Conservation (phyloP, 53 echinoderm and acorn worm genomes). For the Holothuria scabra region DNA sequence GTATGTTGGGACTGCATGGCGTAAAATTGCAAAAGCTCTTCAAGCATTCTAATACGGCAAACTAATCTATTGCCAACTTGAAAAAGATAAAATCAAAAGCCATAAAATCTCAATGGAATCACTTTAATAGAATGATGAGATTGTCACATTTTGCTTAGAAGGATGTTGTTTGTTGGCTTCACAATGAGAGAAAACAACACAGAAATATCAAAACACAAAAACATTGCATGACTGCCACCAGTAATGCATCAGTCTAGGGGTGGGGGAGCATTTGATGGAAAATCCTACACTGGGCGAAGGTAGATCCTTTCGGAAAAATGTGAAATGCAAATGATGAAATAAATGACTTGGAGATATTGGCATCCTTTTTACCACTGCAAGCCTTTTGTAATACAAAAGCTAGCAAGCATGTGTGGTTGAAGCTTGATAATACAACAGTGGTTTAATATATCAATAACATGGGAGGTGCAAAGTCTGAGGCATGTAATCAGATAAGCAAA, state of each 20-base stretch:
- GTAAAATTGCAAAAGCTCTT: constrained; percentile 44
- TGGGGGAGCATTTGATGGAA: constrained; percentile 62
- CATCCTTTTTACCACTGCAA: constrained; percentile 33
- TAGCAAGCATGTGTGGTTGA: constrained; percentile 41
- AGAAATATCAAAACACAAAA: constrained; percentile 5
- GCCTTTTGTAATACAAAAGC: constrained; percentile 31
- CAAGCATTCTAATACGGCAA: constrained; percentile 39
- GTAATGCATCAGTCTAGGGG: constrained; percentile 58
- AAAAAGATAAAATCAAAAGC: constrained; percentile 22
- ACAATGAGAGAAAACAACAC: background rate
- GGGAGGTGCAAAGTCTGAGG: constrained; percentile 53
- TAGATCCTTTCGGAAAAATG: constrained; percentile 37
- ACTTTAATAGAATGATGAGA: constrained; percentile 58
- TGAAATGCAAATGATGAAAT: constrained; percentile 25
- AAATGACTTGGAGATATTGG: constrained; percentile 41
- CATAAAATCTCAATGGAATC: constrained; percentile 44
- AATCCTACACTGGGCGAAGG: constrained; percentile 51
- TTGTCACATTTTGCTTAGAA: constrained; percentile 33
- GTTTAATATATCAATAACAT: constrained; percentile 54
- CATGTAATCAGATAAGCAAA: constrained; percentile 60
- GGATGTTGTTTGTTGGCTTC: constrained; percentile 48
- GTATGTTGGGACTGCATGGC: constrained; percentile 30
- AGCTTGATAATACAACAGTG: constrained; percentile 57
- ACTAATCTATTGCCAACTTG: constrained; percentile 18
- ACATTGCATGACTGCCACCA: constrained; percentile 8